Base-by-base conservation (phyloP, 2,888 invertebrate species). In the Eilema griseolum region DNA sequence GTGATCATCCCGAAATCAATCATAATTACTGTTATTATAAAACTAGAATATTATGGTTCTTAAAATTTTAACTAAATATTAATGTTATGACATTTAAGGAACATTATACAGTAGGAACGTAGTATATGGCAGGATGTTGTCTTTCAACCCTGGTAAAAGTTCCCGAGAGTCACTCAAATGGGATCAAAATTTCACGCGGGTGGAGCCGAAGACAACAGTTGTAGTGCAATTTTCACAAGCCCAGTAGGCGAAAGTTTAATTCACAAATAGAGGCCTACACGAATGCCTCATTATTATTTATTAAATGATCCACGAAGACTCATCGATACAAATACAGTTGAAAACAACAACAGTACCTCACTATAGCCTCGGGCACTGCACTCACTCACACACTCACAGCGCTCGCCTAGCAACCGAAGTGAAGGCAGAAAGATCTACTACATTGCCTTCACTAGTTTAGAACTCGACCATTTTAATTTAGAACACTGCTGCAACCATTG, bases 371-470 rank as follows among this genome's bases (percentile, higher is more conserved):
- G 93, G 90, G 83, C 93, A 92, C 86, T 93, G 92, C 92, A 92
- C 93, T 88, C 93, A 90, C 93, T 4, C 90, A 92, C 90, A 93
- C 93, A 88, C 3, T 37, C 86, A 76, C 76, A 84, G 33, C 69
- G 20, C 82, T 86, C 86, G 90, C 92, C 84, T 94, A 91, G 94
- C 93, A 94, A 94, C 94, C 77, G 84, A 92, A 92, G 91, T 92
- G 92, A 92, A 93, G 91, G 93, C 93, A 92, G 89, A 91, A 89
- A 90, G 90, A 93, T 93, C 89, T 90, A 90, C 89, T 88, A 85
- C 81, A 84, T 74, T 64, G 72, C 86, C 75, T 66, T 70, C 79
- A 87, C 81, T 80, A 73, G 69, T 63, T 70, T 75, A 82, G 78
- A 78, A 78, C 52, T n/a, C 68, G 71, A 70, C 66, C 62, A 23